Base-by-base conservation (phyloP, 2,888 invertebrate species). In the Perizoma flavofasciatum region DNA sequence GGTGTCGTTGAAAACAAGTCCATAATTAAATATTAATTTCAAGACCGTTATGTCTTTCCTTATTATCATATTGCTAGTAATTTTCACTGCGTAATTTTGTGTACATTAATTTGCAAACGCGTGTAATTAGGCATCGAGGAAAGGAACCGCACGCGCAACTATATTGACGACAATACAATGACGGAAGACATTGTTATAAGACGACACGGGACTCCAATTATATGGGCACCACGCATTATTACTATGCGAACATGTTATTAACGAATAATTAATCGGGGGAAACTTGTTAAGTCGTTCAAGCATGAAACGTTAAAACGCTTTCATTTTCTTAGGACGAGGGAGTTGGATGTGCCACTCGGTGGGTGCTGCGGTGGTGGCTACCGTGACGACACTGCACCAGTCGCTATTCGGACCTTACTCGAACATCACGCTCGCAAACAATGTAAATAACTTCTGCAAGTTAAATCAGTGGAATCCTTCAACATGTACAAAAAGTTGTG, bases 271-370 rank as follows among this genome's bases (percentile, higher is more conserved):
- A 81, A 83, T 83, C 80, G 79, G 74, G 83, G 86, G 85, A 88
- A 89, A 90, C 80, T 88, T 79, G 82, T 82, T 69, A 78, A 77
- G 80, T 78, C 75, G 73, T 71, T 79, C 73, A 81, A 83, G 87
- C 90, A 85, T 89, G 83, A 83, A 82, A 79, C 52, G 40, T 46
- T 52, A 45, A 54, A 61, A 50, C 86, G 85, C 91, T 92, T 92
- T 92, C 91, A 81, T 86, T 92, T 90, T 91, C 89, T 77, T 80
- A 84, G 88, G 89, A 83, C 81, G 70, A 73, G 74, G 75, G 79
- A 69, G 68, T 64, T 66, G 69, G 70, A 73, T 70, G 71, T 69
- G 67, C 67, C 69, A 71, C 70, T 71, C 68, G 55, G 43, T 57
- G 49, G 59, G 40, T 41, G 63, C 52, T 55, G 47, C 39, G 56